Evolutionary conservation across 2,113 vertebrate genomes (phyloP).

Genomic region (Australoheros scitulus): DNA sequence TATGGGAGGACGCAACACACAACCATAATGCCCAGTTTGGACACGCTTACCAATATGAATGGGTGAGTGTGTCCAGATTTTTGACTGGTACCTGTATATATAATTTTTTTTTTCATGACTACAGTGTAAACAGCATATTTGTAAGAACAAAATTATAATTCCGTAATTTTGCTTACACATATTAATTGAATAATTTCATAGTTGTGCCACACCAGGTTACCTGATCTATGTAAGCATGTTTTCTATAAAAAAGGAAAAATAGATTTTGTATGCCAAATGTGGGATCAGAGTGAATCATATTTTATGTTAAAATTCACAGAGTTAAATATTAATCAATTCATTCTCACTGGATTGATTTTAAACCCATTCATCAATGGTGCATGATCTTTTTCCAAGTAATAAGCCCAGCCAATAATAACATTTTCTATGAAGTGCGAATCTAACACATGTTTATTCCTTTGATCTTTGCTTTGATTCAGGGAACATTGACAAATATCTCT

Average conservation of each 20-base stretch:
- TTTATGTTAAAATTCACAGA: slow-evolving; percentile 9
- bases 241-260: not conserved
- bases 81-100: no score
- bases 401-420: slow-evolving; percentile 19
- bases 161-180: not conserved
- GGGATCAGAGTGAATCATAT: not conserved
- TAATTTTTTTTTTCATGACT: not conserved
- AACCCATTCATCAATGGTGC: slow-evolving; percentile 3
- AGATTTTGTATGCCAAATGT: not conserved
- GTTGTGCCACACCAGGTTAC: not conserved
- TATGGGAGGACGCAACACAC: no score
- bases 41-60: no score
- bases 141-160: not conserved
- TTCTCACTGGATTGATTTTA: slow-evolving; percentile 15
- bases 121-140: not conserved
- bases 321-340: slow-evolving; percentile 12
- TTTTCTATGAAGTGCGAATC: slow-evolving; percentile 13
- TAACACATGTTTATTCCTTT: slow-evolving; percentile 55
- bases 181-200: not conserved
- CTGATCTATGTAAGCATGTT: not conserved
- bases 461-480: slow-evolving; percentile 42
- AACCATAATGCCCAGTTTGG: no score
- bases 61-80: no score
- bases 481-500: slow-evolving; percentile 28
- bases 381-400: slow-evolving; percentile 12